A percentile compares a stretch with the other conserved stretches of the same genome.
Conservation (phyloP, 2,888 invertebrate genomes). For the Cephus nigrinus region DNA sequence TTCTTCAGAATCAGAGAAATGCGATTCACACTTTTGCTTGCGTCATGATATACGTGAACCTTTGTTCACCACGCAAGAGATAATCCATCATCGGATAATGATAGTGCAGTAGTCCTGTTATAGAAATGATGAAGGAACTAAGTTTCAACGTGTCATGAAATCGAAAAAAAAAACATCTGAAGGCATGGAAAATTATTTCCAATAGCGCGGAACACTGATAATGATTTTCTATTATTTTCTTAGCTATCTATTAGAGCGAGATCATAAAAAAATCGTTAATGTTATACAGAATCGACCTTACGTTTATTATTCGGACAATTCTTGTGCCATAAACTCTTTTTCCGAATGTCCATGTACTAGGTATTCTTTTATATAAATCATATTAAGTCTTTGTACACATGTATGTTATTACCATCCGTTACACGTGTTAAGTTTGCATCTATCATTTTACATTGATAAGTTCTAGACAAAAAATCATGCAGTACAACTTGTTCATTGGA, state of each 20-base stretch:
- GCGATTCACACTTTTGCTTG: background rate
- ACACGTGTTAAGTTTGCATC: slow-evolving; percentile 24
- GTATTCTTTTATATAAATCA: slow-evolving; percentile 2
- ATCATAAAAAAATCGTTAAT: background rate
- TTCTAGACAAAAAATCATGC: background rate
- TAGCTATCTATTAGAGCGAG: slow-evolving; percentile 61
- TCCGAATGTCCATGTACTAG: background rate
- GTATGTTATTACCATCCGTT: slow-evolving; percentile 3
- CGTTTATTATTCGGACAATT: background rate
- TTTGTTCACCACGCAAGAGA: background rate
- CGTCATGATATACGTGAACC: background rate
- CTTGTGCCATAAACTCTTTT: background rate
- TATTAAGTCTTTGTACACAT: slow-evolving; percentile 23
- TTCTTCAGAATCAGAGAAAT: background rate
- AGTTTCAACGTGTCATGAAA: background rate
- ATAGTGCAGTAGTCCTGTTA: background rate
- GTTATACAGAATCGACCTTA: background rate
- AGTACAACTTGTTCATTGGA: background rate
- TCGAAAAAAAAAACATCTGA: background rate
- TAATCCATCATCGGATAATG: background rate
- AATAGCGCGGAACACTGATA: background rate
- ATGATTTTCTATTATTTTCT: background rate
- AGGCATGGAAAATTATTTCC: background rate
- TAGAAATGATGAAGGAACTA: background rate
- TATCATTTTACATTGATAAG: slow-evolving; percentile 33